Base-by-base conservation (phyloP, 2,113 vertebrate species). In the Hassar affinis region DNA sequence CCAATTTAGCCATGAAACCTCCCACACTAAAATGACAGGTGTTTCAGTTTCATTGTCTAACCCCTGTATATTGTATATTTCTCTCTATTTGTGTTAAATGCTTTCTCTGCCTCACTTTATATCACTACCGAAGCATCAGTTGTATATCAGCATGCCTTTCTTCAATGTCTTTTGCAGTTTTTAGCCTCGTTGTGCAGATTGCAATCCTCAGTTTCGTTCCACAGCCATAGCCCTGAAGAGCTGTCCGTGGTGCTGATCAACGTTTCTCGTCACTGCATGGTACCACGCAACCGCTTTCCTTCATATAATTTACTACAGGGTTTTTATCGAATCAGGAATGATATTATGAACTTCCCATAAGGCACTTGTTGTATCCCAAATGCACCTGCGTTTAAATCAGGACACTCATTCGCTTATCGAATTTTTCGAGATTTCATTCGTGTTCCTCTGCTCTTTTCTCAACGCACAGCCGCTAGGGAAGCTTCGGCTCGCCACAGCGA, bases 401-500 rank as follows among this genome's bases (percentile, higher is more conserved):
- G 68, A 47, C 12, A 38, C 17, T 72, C 20, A 71, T 45, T 71
- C 17, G 25, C 22, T 72, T 42, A 72, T 72, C n/a, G n/a, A n/a
- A n/a, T n/a, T n/a, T n/a, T n/a, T n/a, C n/a, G n/a, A n/a, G n/a
- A n/a, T n/a, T 42, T 42, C 38, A 42, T 74, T 8, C 69, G 49
- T 49, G n/a, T 52, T 27, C 15, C 56, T 61, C 12, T 25, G 14
- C n/a, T 35, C 61, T 38, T 12, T 69, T 54, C 62, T 8, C 33
- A 57, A 25, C 27, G 27, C 38, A 17, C n/a, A 64, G 54, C 62
- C 49, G 27, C 78, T 25, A 11, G 35, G 42, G 42, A 84, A 71
- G 52, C n/a, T 54, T 69, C 74, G 18, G 75, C 69, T 33, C 52
- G 81, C 80, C 81, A 64, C 42, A 86, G 56, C 66, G 81, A 78